Evolutionary conservation across 2,797 vertebrate genomes (phyloP).

Genomic region (Cercopithecus neglectus): DNA sequence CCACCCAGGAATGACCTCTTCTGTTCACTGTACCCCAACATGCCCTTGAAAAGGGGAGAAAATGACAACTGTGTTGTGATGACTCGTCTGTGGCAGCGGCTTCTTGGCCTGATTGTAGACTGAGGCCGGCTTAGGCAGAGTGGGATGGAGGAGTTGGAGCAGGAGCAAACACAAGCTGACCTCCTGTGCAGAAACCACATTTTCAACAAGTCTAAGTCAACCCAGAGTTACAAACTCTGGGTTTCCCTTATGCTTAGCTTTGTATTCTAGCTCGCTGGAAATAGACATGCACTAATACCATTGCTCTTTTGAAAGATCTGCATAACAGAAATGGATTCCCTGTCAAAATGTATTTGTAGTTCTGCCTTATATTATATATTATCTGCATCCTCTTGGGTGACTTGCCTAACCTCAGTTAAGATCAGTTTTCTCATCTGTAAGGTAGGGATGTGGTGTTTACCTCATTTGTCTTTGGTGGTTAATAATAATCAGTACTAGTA

Average conservation of each 20-base stretch:
- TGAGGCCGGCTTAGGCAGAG: not conserved
- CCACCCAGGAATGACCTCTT: not conserved
- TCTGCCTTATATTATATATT: not conserved
- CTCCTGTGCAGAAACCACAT: not conserved
- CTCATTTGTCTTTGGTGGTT: not conserved
- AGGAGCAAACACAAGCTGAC: not conserved
- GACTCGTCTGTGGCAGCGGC: not conserved
- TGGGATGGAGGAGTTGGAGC: not conserved
- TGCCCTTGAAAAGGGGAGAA: not conserved
- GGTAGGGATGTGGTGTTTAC: not conserved
- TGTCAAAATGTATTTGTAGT: not conserved
- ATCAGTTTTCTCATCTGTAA: not conserved
- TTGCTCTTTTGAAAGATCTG: not conserved
- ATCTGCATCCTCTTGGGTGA: not conserved
- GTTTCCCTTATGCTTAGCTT: not conserved
- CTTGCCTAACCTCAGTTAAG: not conserved
- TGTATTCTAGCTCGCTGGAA: not conserved
- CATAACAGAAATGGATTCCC: not conserved
- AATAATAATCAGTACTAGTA: not conserved
- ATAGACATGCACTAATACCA: not conserved
- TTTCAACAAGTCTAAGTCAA: not conserved
- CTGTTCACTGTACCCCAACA: not conserved
- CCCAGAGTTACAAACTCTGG: not conserved
- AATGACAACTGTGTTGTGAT: not conserved
- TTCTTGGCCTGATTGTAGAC: not conserved